Base-by-base conservation (phyloP, 2,797 vertebrate genomes). In the Taenioides sp. region DNA sequence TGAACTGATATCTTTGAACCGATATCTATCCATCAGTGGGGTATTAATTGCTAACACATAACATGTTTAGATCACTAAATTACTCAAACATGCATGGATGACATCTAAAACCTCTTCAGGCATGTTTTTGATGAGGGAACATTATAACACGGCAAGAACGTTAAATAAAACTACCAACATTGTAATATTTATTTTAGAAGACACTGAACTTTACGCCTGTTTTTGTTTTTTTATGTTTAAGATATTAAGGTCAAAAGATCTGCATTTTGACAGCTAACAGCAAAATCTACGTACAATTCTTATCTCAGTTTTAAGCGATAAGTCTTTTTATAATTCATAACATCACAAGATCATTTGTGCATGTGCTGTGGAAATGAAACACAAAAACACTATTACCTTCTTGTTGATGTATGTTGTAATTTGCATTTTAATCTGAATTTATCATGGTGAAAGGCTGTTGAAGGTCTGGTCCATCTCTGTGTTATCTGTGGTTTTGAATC, bases 401-500 rank as follows among this genome's bases (percentile, higher is more conserved):
- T 60, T 31, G 25, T 18, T 31, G 17, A 18, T 9, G 18, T 10
- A 9, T 60, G 40, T 70, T 68, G 23, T 16, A 25, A 11, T 62
- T 27, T 0, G 4, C 57, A 52, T 4, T 74, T 27, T 55, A 54
- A 47, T 49, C 52, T 34, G 28, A 17, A 28, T 61, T 20, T 9
- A 18, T 59, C 57, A 1, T 64, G 55, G 40, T 31, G 58, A 70
- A 60, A 5, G 57, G 25, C 25, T 6, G 25, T 17, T 17, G 12
- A 59, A 28, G 34, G 28, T 20, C 20, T 0, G 25, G 16, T 59
- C 70, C 55, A 9, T 86, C 68, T 69, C 27, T 10, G 63, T 68
- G 73, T 61, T 58, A 78, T 69, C 59, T 66, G 64, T 70, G 57
- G 67, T 68, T 68, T 31, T 12, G 16, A 50, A 76, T 67, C 63